These are phyloP conservation scores for Procambarus virginalis DNA, from an alignment of 1,140 invertebrate species.

Conservation along the genomic window DNA sequence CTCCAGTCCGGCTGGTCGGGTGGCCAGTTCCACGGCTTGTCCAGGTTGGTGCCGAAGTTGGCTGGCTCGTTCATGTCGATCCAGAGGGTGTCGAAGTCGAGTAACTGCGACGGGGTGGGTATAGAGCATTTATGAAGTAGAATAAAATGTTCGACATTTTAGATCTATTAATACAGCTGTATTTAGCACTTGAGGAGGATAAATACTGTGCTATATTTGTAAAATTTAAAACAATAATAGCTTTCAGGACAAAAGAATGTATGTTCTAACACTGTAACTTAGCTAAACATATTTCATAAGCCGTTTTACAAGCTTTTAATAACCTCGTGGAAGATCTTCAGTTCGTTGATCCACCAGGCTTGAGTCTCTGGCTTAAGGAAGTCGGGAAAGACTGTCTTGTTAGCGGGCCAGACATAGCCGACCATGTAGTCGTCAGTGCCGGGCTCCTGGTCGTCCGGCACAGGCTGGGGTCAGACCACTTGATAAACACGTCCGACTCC, in stretches of 20 bases:
- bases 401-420: conserved; percentile 67
- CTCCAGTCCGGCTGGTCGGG: conserved; percentile 71
- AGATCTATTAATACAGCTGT: too few species aligned
- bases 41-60: conserved; percentile 74
- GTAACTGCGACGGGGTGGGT: not conserved
- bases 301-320: conserved; percentile 1
- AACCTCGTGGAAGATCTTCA: conserved; percentile 66
- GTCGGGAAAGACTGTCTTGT: conserved; percentile 69
- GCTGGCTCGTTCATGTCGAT: conserved; percentile 73
- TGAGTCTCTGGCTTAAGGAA: conserved; percentile 67
- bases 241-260: too few species aligned
- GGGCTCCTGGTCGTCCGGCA: conserved; percentile 63
- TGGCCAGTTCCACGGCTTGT: conserved; percentile 73
- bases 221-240: too few species aligned
- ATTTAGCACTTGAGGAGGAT: too few species aligned
- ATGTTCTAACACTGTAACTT: too few species aligned
- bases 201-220: too few species aligned
- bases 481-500: conserved; percentile 68
- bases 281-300: too few species aligned
- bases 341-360: conserved; percentile 68
- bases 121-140: too few species aligned
- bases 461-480: conserved; percentile 55
- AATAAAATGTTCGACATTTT: too few species aligned
- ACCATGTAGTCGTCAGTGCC: conserved; percentile 61
- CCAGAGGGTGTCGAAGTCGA: conserved; percentile 64